Evolutionary conservation across 92 coral and sea anemone species (phyloP).

Genomic region (Actinostola sp.): DNA sequence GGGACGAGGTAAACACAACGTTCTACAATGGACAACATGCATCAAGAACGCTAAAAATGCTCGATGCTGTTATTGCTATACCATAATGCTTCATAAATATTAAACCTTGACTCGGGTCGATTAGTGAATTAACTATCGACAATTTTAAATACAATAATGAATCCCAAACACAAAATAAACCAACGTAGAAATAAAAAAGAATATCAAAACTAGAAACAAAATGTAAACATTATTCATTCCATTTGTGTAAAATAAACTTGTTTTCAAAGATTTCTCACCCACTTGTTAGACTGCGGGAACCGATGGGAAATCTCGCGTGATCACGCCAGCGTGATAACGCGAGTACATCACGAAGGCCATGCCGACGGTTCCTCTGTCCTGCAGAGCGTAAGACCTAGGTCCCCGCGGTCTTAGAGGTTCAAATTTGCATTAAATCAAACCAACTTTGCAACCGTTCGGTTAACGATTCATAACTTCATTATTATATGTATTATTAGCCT

Average conservation of each 20-base stretch:
- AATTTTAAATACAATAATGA: background rate
- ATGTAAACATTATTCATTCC: background rate
- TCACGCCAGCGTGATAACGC: constrained; percentile 50
- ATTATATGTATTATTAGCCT: no score
- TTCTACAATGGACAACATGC: background rate
- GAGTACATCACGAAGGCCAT: constrained; percentile 1
- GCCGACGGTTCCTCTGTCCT: constrained; percentile 27
- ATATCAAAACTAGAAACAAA: constrained; percentile 16
- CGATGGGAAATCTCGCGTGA: constrained; percentile 23
- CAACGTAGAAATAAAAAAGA: background rate
- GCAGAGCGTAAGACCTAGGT: constrained; percentile 29
- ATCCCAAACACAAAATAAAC: constrained; percentile 12
- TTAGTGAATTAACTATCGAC: background rate
- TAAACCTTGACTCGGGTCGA: background rate
- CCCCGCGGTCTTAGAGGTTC: constrained; percentile 2
- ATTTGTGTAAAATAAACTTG: background rate
- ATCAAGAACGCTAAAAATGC: no score
- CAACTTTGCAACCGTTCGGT: background rate
- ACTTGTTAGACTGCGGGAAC: background rate
- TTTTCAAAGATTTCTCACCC: background rate
- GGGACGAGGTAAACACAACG: background rate
- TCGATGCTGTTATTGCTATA: no score
- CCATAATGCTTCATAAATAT: background rate
- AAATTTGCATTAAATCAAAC: constrained; percentile 1
- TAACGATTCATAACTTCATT: background rate